These are phyloP conservation scores for Pogonus chalceus DNA, from an alignment of 1,140 invertebrate species.

Conservation along the genomic window DNA sequence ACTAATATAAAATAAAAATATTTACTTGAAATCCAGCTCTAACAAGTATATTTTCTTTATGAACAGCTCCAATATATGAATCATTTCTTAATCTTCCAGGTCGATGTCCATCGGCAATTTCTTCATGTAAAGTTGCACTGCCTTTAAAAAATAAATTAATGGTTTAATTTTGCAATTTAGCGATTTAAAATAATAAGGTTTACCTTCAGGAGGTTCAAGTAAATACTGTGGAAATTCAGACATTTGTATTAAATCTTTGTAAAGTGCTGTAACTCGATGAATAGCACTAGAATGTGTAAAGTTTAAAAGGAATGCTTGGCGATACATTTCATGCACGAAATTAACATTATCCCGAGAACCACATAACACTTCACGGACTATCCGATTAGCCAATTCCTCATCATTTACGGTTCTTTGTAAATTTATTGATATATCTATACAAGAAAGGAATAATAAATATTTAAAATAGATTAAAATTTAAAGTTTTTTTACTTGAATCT, in stretches of 20 bases:
- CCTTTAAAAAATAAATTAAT: too few species aligned
- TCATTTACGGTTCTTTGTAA: conserved; percentile 25
- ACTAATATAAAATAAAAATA: conserved; percentile 9
- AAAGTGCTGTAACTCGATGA: conserved; percentile 82
- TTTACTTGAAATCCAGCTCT: conserved; percentile 62
- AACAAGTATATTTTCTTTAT: conserved; percentile 66
- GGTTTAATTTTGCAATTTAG: too few species aligned
- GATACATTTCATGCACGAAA: conserved; percentile 87
- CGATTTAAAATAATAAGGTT: conserved; percentile 30
- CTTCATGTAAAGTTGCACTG: conserved; percentile 26
- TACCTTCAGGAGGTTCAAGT: conserved; percentile 64
- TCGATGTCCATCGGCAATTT: conserved; percentile 42
- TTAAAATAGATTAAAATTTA: too few species aligned
- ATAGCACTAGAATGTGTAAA: conserved; percentile 81
- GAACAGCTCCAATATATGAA: conserved; percentile 71
- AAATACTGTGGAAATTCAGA: conserved; percentile 79
- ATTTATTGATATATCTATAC: conserved; percentile 26
- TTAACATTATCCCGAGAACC: conserved; percentile 85
- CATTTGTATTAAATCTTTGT: conserved; percentile 93
- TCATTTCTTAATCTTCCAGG: conserved; percentile 63
- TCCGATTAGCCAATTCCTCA: conserved; percentile 31
- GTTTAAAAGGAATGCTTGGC: conserved; percentile 85
- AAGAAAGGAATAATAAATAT: conserved; percentile 8
- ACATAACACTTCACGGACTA: conserved; percentile 82
- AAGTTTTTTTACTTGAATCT: conserved; percentile 28